Base-by-base conservation (phyloP, 1,140 invertebrate genomes). In the Cydia splendana region DNA sequence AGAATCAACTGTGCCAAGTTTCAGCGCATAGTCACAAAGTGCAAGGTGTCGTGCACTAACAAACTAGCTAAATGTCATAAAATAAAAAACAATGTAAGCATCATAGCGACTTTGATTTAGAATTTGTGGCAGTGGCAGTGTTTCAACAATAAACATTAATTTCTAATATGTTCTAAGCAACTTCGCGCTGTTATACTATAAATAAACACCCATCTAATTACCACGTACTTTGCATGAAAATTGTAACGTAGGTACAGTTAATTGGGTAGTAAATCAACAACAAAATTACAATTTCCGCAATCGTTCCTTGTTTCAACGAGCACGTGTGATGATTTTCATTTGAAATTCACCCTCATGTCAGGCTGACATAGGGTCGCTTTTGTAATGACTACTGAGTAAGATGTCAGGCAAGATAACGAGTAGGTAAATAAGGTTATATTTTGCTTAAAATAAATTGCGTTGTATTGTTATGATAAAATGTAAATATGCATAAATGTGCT, bases 341-440 rank as follows among this genome's bases (percentile, higher is more conserved):
- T 18, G 15, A 57, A 57, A 57, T 18, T 57, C n/a, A 18, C 0
- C 53, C n/a, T 57, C n/a, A 57, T 57, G 15, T 57, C 53, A 15
- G 4, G 53, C 15, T 18, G 15, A 15, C n/a, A 51, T 2, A 18
- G n/a, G n/a, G n/a, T 57, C 53, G 13, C 15, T 57, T 57, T n/a
- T 57, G 3, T 18, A 6, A 57, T 18, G 6, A 57, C 15, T n/a
- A 57, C 6, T 7, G 15, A 18, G 15, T 18, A 57, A 57, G 53
- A 57, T 57, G 53, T 20, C n/a, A 57, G n/a, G n/a, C n/a, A 57
- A 57, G 53, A 57, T 57, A 57, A 15, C 38, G 53, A 57, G 53
- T 57, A 18, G 53, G 53, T 57, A 57, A 57, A 57, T 20, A 57
- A 5, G 15, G 53, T 57, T 57, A 18, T 18, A 48, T 13, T 57